Evolutionary conservation across 2,888 invertebrate species (phyloP).

Genomic region (Spodoptera littoralis): DNA sequence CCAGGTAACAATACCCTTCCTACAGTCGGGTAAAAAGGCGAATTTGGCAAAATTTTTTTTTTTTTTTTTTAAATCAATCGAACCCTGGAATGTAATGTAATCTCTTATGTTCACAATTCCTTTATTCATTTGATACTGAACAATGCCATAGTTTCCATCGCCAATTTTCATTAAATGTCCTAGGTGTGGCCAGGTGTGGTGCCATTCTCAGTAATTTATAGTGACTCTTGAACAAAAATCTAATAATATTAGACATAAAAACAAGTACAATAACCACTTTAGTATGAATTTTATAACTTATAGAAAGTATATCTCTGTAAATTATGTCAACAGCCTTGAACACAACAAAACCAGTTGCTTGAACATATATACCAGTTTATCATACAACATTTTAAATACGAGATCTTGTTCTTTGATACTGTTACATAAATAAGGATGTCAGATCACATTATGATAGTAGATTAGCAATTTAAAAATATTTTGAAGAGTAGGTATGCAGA

Average conservation of each 20-base stretch:
- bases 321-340: slow-evolving; percentile 37
- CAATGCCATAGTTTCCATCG: too few species aligned
- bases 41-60: too few species aligned
- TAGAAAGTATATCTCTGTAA: slow-evolving; percentile 32
- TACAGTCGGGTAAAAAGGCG: slow-evolving; percentile 3
- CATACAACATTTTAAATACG: slow-evolving; percentile 7
- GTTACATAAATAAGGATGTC: slow-evolving; percentile 5
- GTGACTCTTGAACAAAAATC: too few species aligned
- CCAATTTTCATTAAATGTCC: too few species aligned
- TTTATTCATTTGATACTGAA: too few species aligned
- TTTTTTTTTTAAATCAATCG: too few species aligned
- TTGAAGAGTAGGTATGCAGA: too few species aligned
- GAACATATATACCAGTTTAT: slow-evolving; percentile 39
- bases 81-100: slow-evolving; percentile 31
- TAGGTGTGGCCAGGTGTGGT: too few species aligned
- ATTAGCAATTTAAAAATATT: not conserved
- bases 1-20: too few species aligned
- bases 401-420: slow-evolving; percentile 17
- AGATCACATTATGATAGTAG: not conserved
- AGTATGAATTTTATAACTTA: slow-evolving; percentile 11
- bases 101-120: slow-evolving; percentile 16
- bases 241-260: too few species aligned
- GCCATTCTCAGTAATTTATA: too few species aligned
- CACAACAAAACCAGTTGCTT: slow-evolving; percentile 34
- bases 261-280: not conserved